Evolutionary conservation across 2,888 invertebrate genomes (phyloP).

Genomic region (Thysanoteuthis rhombus): DNA sequence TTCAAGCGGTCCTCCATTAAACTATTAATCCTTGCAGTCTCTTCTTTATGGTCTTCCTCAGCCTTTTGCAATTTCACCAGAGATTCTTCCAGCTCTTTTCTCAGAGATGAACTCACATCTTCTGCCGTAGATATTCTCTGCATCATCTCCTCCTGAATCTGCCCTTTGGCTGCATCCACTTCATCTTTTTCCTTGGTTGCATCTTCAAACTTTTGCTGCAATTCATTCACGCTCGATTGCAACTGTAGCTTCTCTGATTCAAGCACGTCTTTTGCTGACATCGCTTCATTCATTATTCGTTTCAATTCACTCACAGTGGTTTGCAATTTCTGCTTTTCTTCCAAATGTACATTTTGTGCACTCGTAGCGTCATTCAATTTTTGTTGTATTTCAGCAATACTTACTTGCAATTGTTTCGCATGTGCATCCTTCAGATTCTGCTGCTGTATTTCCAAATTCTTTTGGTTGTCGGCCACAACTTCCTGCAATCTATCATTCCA

Average conservation of each 20-base stretch:
- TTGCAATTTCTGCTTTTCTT: slow-evolving; percentile 42
- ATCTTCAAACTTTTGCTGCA: neutral
- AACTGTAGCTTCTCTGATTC: neutral
- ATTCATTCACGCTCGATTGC: neutral
- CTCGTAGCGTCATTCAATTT: slow-evolving; percentile 53
- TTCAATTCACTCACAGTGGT: neutral
- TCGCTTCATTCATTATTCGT: neutral
- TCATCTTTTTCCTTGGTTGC: neutral
- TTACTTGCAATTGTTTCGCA: slow-evolving; percentile 56
- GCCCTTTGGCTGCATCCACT: neutral
- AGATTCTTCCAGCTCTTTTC: slow-evolving; percentile 36
- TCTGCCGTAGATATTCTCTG: slow-evolving; percentile 42
- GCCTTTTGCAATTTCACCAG: slow-evolving; percentile 30
- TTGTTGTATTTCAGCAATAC: slow-evolving; percentile 54
- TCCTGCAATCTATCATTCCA: slow-evolving; percentile 44
- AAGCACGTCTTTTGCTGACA: neutral
- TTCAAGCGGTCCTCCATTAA: slow-evolving; percentile 56
- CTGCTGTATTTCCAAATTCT: slow-evolving; percentile 33
- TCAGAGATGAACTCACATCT: slow-evolving; percentile 31
- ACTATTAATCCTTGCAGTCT: slow-evolving; percentile 36
- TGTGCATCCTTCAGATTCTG: slow-evolving; percentile 51
- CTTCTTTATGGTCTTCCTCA: slow-evolving; percentile 35
- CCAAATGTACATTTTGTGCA: slow-evolving; percentile 54
- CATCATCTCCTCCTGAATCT: slow-evolving; percentile 45
- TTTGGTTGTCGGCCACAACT: slow-evolving; percentile 36